Evolutionary conservation across 2,888 invertebrate species (phyloP).

Genomic region (Lycocerus yunnanus): DNA sequence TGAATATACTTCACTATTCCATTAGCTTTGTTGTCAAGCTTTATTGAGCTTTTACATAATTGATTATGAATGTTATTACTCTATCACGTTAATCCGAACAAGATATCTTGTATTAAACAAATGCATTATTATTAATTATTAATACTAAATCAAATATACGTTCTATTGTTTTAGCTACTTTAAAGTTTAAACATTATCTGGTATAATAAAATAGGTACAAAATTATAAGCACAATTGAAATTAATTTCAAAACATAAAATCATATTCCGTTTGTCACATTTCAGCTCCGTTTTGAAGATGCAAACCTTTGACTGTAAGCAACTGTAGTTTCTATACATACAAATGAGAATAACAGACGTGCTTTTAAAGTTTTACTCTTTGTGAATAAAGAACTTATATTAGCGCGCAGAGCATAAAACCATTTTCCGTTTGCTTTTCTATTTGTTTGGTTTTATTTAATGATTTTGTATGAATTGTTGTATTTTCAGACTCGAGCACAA

Average conservation of each 20-base stretch:
- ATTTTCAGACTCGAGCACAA: not conserved
- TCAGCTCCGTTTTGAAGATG: not conserved
- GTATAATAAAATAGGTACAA: not conserved
- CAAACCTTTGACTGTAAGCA: not conserved
- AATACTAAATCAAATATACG: not conserved
- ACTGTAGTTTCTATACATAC: not conserved
- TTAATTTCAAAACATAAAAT: not conserved
- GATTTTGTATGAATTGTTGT: not conserved
- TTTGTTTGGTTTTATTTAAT: not conserved
- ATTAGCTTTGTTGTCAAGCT: constrained; percentile 2
- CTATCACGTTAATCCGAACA: not conserved
- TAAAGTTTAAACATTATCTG: not conserved
- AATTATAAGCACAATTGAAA: not conserved
- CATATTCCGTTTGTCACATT: not conserved
- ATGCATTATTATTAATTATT: not conserved
- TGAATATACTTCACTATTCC: not conserved
- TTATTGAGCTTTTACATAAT: not conserved
- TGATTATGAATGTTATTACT: constrained; percentile 2
- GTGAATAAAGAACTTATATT: constrained; percentile 1
- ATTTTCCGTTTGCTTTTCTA: not conserved
- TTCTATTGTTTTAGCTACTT: not conserved
- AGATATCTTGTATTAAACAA: constrained; percentile 1
- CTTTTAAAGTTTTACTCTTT: constrained; percentile 1
- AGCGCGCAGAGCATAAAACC: not conserved
- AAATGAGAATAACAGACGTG: not conserved